Evolutionary conservation across 1,140 invertebrate genomes (phyloP), one percentile per base, ranked within the genome.

Genomic region (Agrypnia vestita): DNA sequence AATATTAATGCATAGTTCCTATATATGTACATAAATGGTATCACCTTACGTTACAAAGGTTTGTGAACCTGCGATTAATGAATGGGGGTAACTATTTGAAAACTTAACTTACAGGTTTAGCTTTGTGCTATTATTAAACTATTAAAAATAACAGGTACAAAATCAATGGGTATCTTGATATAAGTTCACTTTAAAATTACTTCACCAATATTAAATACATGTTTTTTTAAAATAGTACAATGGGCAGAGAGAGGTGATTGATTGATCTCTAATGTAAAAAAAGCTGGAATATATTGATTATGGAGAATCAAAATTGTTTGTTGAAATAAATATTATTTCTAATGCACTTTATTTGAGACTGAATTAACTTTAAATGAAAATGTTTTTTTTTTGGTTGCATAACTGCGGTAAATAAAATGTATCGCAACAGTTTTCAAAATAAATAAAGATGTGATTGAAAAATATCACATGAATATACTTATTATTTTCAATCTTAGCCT

Each of bases 141-240:
- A 73, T 73, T 73, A 53, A 53, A 73, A 35, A 73, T 73, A 53
- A 73, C 51, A 73, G 47, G 51, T 53, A 73, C 69, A 73, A 73
- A 51, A 73, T 73, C 47, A 73, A 73, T 69, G 43, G 64, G 35
- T 51, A 51, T 13, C 11, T 51, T 35, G 25, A 35, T 35, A 35
- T 6, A 35, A 1, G 25, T 62, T 11, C 53, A 56, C 19, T 11
- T 56, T 56, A 56, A 56, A 56, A 56, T 19, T 9, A 56, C n/a
- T 56, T 56, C 53, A 56, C 53, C 53, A 17, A n/a, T n/a, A n/a
- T n/a, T n/a, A n/a, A n/a, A n/a, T n/a, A n/a, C n/a, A n/a, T 19
- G 8, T 8, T 56, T 56, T 56, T 35, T 35, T 35, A 35, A 35
- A 35, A 35, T 1, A 3, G 6, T 6, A 56, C 10, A 15, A 15